A percentile compares a stretch with the other conserved stretches of the same genome.
These are phyloP conservation scores for Torymus aiolomorphi DNA, from an alignment of 2,888 invertebrate species.

Conservation along the genomic window DNA sequence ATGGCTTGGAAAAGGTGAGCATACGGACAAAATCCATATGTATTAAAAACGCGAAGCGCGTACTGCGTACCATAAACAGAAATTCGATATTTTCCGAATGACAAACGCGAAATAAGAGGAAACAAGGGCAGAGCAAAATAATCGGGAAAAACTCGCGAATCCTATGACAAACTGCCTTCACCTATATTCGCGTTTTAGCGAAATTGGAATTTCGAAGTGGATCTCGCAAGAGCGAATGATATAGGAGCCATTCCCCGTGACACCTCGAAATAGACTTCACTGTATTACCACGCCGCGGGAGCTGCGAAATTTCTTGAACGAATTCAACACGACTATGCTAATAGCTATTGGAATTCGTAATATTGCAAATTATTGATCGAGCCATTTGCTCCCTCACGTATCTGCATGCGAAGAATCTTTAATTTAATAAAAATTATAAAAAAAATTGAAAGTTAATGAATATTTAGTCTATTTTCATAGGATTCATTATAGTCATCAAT, in stretches of 20 bases:
- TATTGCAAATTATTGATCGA: slow-evolving; percentile 62
- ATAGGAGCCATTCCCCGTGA: slow-evolving; percentile 71
- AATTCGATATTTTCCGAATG: background rate
- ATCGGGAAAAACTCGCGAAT: slow-evolving; percentile 44
- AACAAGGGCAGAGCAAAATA: background rate
- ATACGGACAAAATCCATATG: too few relatives aligned
- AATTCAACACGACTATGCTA: slow-evolving; percentile 50
- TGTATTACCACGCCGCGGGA: slow-evolving; percentile 64
- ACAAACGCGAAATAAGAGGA: background rate
- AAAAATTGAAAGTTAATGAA: too few relatives aligned
- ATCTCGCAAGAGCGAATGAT: slow-evolving; percentile 67
- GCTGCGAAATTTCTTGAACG: slow-evolving; percentile 62
- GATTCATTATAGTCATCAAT: background rate
- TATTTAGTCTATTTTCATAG: too few relatives aligned
- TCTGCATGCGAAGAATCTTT: too few relatives aligned
- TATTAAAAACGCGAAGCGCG: too few relatives aligned
- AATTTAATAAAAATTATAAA: too few relatives aligned
- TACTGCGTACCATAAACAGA: too few relatives aligned
- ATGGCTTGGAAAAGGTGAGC: too few relatives aligned
- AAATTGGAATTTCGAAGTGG: slow-evolving; percentile 71
- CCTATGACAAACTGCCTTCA: slow-evolving; percentile 56
- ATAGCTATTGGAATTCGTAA: slow-evolving; percentile 59
- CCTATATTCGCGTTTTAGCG: slow-evolving; percentile 59
- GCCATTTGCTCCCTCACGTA: background rate
- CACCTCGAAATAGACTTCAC: slow-evolving; percentile 71